Evolutionary conservation across 2,888 invertebrate genomes (phyloP).

Genomic region (Danaus chrysippus): DNA sequence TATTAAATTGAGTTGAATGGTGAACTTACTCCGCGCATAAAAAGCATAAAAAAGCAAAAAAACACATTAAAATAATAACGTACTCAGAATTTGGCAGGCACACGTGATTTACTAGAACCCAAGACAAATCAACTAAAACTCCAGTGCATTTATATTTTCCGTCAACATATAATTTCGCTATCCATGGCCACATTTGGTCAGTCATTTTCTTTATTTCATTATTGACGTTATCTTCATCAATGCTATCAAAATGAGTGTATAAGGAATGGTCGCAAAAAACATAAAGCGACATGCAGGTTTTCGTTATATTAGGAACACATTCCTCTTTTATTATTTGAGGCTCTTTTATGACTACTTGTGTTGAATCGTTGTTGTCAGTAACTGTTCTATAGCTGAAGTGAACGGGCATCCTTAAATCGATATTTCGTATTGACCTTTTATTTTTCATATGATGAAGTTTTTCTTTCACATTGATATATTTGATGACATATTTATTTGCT

Average conservation of each 20-base stretch:
- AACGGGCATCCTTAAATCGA: slow-evolving; percentile 43
- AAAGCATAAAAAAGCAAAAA: no score
- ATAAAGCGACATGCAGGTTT: slow-evolving; percentile 76
- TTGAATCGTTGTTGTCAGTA: slow-evolving; percentile 38
- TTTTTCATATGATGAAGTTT: slow-evolving; percentile 36
- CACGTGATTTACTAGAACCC: slow-evolving; percentile 81
- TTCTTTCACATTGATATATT: slow-evolving; percentile 60
- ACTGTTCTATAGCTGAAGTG: slow-evolving; percentile 52
- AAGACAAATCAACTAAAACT: slow-evolving; percentile 81
- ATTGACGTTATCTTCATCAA: slow-evolving; percentile 43
- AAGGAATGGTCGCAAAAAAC: slow-evolving; percentile 74
- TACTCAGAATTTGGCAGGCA: slow-evolving; percentile 72
- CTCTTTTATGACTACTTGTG: slow-evolving; percentile 52
- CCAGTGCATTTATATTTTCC: slow-evolving; percentile 85
- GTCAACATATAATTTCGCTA: slow-evolving; percentile 84
- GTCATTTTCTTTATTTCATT: slow-evolving; percentile 37
- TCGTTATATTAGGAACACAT: slow-evolving; percentile 68
- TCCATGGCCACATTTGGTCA: slow-evolving; percentile 82
- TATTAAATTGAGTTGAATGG: no score
- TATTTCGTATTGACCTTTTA: slow-evolving; percentile 47
- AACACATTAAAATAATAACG: slow-evolving; percentile 35
- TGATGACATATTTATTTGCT: slow-evolving; percentile 58
- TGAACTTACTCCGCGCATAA: no score
- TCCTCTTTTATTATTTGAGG: slow-evolving; percentile 64
- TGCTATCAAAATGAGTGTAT: slow-evolving; percentile 53